These are phyloP conservation scores for Polypterus senegalus DNA, from an alignment of 2,113 vertebrate genomes.

Conservation along the genomic window DNA sequence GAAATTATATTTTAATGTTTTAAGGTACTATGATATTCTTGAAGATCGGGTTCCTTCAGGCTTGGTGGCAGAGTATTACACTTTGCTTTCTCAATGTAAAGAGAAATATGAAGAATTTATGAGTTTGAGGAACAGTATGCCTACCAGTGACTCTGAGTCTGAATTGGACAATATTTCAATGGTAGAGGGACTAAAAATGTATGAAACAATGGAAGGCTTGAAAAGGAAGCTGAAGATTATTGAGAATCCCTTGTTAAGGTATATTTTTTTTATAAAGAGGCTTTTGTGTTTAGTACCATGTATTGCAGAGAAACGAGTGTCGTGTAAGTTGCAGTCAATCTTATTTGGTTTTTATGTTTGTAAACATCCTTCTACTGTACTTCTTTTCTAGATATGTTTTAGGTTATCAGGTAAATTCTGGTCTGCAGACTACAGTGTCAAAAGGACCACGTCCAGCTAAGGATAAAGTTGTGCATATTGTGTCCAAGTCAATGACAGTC, in stretches of 20 bases:
- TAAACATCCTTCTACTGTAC: constrained; percentile 13
- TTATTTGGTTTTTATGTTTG: background rate
- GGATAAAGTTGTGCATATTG: constrained; percentile 65
- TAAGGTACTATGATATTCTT: constrained; percentile 82
- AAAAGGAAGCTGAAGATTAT: constrained; percentile 83
- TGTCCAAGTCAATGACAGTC: constrained; percentile 49
- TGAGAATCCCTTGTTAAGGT: constrained; percentile 84
- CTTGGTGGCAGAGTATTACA: constrained; percentile 69
- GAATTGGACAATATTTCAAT: constrained; percentile 74
- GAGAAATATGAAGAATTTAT: constrained; percentile 65
- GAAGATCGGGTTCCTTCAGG: constrained; percentile 79
- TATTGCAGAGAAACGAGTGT: background rate
- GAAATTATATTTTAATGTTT: constrained; percentile 7
- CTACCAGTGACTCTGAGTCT: constrained; percentile 56
- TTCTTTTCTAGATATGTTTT: constrained; percentile 66
- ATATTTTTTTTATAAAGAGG: background rate
- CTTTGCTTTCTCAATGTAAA: constrained; percentile 58
- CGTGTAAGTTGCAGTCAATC: background rate
- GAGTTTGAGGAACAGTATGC: constrained; percentile 57
- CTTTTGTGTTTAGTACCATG: background rate
- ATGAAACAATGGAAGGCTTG: constrained; percentile 68
- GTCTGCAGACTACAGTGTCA: constrained; percentile 48
- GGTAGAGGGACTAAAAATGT: constrained; percentile 82
- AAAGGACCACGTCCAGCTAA: constrained; percentile 56
- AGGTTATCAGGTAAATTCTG: constrained; percentile 66